A percentile compares a stretch with the other conserved stretches of the same genome.
phyloP scores from a whole-genome alignment of 2,797 vertebrate genomes.

The Spinus pinus region DNA sequence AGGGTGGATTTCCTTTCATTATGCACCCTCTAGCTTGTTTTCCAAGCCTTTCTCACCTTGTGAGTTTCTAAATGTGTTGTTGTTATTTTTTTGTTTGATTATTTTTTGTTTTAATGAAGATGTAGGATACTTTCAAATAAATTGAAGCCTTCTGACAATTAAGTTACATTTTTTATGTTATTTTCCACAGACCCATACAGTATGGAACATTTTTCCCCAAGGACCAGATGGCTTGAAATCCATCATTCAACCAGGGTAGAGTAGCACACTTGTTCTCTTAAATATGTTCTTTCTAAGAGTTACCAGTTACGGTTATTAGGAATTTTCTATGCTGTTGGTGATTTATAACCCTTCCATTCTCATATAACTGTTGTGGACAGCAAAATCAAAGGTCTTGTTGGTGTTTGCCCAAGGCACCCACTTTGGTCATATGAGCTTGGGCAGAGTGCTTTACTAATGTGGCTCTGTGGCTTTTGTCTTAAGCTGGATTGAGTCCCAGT shows the following conservation, averaged over 20 bases:
- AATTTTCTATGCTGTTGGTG: background rate
- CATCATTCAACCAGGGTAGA: background rate
- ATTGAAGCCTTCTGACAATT: background rate
- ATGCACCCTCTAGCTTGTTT: background rate
- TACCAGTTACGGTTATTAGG: background rate
- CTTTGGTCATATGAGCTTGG: background rate
- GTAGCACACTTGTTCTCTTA: background rate
- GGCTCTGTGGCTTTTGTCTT: constrained; percentile 32
- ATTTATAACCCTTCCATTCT: background rate
- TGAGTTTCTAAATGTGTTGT: background rate
- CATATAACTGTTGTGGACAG: background rate
- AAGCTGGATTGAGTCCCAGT: background rate
- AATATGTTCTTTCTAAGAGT: background rate
- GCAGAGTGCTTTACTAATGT: background rate
- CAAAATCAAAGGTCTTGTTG: constrained; percentile 1
- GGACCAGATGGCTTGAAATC: background rate
- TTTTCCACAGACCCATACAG: background rate
- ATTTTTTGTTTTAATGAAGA: background rate
- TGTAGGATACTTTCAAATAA: background rate
- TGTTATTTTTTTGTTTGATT: background rate
- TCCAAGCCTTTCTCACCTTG: background rate
- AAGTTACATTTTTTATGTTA: background rate
- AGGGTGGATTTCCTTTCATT: background rate
- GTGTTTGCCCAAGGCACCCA: background rate
- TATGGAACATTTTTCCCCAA: background rate